phyloP scores from a whole-genome alignment of 1,140 invertebrate species.

The Drosophila rufa region DNA sequence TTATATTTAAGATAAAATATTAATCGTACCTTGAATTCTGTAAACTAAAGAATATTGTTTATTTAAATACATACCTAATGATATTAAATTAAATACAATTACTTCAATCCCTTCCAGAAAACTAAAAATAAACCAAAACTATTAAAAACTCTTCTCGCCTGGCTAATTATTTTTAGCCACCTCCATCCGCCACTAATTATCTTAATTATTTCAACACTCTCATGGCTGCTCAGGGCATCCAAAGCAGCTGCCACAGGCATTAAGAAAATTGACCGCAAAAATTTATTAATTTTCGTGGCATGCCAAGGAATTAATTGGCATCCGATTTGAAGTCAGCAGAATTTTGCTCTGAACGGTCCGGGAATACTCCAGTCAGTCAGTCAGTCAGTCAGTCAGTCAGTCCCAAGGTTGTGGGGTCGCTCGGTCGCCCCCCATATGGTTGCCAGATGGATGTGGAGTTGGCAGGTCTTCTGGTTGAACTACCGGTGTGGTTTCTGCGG shows the following conservation, averaged over 20 bases:
- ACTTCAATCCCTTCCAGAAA: too few species aligned
- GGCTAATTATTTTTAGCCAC: background rate
- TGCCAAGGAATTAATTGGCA: slow-evolving; percentile 38
- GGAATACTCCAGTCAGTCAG: background rate
- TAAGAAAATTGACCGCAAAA: slow-evolving; percentile 16
- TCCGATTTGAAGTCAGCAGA: slow-evolving; percentile 34
- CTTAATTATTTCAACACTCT: slow-evolving; percentile 4
- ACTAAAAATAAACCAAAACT: background rate
- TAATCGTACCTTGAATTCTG: too few species aligned
- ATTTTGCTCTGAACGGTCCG: background rate
- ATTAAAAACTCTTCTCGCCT: background rate
- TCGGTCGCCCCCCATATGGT: background rate
- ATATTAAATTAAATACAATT: too few species aligned
- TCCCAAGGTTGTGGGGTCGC: background rate
- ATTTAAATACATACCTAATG: too few species aligned
- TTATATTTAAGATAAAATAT: too few species aligned
- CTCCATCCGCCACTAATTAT: background rate
- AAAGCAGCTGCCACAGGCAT: slow-evolving; percentile 3
- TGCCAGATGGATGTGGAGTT: slow-evolving; percentile 18
- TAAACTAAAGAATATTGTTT: too few species aligned
- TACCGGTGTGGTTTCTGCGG: slow-evolving; percentile 56
- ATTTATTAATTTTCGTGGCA: slow-evolving; percentile 30
- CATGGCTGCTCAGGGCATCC: background rate
- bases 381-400: background rate
- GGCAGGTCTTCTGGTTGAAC: slow-evolving; percentile 52